Evolutionary conservation across 2,113 vertebrate genomes (phyloP), one percentile per base, ranked within the genome.

Genomic region (Cyphomyrus plagiostoma): DNA sequence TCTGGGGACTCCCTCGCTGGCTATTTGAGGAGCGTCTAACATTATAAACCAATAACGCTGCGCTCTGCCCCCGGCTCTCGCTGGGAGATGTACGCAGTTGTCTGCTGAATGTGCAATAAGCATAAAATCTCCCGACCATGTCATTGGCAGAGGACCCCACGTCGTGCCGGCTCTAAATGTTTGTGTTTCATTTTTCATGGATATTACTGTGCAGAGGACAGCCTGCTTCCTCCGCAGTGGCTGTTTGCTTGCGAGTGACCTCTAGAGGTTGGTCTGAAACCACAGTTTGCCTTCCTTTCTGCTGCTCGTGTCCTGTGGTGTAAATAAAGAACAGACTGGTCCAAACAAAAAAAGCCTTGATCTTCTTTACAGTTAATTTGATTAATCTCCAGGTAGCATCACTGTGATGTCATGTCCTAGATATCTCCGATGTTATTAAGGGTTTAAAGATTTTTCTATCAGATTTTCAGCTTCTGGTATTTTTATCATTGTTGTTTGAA

Each of bases 21-120:
- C 93, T 94, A 94, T 95, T 95, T 95, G 93, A 90, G 91, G 92
- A 93, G 93, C 93, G 93, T 92, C 93, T 93, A 94, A 95, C 95
- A 95, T 96, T 96, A 94, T 94, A 96, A 95, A 96, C 95, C 95
- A 95, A 96, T 95, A 95, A 96, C 95, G 93, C 92, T 90, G 91
- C 90, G 90, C 90, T 93, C 95, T 93, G 93, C 95, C 93, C 92
- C 89, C 82, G 91, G 94, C 93, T 92, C 91, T 90, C 82, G 15
- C 93, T 92, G 92, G 92, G 95, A 94, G 93, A 94, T 92, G 92
- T 91, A 93, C 93, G 92, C 91, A 93, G 92, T 92, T 95, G 94
- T 94, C 95, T 95, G 94, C 92, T 93, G 94, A 95, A 94, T 93
- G 93, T 91, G 93, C 94, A 95, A 92, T 92, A 91, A 93, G 93